A percentile compares a stretch with the other conserved stretches of the same genome.
Evolutionary conservation across 2,113 vertebrate species (phyloP).

Genomic region (Haemorhous mexicanus): DNA sequence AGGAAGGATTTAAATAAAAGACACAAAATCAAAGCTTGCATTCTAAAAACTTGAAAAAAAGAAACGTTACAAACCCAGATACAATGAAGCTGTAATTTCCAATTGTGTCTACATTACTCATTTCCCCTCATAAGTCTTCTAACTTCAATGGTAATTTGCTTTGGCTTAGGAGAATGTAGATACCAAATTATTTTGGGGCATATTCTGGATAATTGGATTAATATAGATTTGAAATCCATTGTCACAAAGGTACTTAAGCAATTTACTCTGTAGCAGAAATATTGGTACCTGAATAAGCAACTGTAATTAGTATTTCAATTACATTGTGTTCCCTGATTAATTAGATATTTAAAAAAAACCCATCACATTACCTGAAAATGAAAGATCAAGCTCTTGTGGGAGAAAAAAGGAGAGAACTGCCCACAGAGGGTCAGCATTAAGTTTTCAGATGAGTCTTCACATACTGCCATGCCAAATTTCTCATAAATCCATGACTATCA

Average conservation of each 20-base stretch:
- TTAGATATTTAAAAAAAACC: not conserved
- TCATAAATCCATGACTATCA: not conserved
- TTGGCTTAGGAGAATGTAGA: not conserved
- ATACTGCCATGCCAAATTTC: not conserved
- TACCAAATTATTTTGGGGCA: not conserved
- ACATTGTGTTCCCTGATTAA: not conserved
- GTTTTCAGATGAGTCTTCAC: not conserved
- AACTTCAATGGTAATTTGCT: not conserved
- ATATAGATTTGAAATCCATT: not conserved
- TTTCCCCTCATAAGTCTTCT: not conserved
- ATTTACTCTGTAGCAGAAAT: not conserved
- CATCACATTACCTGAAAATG: not conserved
- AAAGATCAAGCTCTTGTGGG: not conserved
- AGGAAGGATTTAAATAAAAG: not conserved
- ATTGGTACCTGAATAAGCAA: not conserved
- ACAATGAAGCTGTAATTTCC: not conserved
- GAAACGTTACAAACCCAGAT: not conserved
- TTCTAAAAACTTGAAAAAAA: not conserved
- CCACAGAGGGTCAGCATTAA: not conserved
- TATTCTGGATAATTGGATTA: slow-evolving; percentile 5
- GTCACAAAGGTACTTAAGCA: not conserved
- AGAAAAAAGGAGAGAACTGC: not conserved
- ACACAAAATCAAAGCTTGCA: not conserved
- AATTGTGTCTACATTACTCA: not conserved
- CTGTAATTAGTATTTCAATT: not conserved